These are phyloP conservation scores for Pangasianodon hypophthalmus DNA, from an alignment of 2,113 vertebrate genomes.

Conservation along the genomic window DNA sequence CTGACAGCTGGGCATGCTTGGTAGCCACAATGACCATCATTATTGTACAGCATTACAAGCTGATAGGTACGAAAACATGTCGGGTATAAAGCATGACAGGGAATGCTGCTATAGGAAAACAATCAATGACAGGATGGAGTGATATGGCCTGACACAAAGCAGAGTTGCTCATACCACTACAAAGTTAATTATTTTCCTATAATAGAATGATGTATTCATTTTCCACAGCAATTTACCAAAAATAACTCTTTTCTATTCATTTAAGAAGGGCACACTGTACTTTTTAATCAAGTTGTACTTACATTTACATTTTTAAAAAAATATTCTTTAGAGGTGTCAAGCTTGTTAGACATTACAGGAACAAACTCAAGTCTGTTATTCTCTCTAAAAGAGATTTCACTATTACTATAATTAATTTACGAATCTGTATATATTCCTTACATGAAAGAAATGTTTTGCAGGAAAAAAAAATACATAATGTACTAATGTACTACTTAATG, in stretches of 20 bases:
- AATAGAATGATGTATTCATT: not conserved
- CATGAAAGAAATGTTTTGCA: no score
- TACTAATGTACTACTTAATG: no score
- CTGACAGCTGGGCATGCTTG: not conserved
- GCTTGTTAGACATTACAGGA: not conserved
- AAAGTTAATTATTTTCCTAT: not conserved
- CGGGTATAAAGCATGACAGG: not conserved
- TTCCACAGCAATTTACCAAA: not conserved
- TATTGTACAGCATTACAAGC: slow-evolving; percentile 4
- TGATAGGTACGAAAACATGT: not conserved
- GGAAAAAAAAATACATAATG: no score
- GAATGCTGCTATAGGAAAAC: not conserved
- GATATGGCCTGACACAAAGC: not conserved
- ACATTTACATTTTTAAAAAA: not conserved
- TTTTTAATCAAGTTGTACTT: not conserved
- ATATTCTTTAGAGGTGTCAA: not conserved
- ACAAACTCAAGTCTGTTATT: not conserved
- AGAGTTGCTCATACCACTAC: not conserved
- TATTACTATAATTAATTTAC: no score
- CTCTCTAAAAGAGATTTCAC: not conserved
- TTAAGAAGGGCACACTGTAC: not conserved
- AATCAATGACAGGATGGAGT: not conserved
- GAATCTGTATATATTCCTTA: no score
- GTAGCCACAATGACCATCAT: not conserved
- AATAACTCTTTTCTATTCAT: not conserved